A percentile compares a stretch with the other conserved stretches of the same genome.
Evolutionary conservation across 2,888 invertebrate genomes (phyloP).

Genomic region (Heteromyza rotundicornis): DNA sequence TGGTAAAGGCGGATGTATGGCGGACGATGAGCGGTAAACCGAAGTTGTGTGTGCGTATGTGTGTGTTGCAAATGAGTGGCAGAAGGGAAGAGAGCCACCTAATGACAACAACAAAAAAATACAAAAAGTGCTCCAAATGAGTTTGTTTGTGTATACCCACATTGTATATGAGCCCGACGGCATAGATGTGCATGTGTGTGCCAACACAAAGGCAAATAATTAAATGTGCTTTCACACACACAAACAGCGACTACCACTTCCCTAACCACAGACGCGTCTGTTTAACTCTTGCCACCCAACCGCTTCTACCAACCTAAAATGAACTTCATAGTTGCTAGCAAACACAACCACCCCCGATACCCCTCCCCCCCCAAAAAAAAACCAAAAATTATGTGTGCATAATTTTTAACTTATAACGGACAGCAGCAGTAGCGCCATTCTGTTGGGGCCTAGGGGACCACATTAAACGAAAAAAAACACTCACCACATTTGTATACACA

Average conservation of each 20-base stretch:
- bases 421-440: constrained; percentile 17
- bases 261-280: constrained; percentile 21
- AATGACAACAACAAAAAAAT: neutral
- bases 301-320: neutral
- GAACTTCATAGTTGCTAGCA: neutral
- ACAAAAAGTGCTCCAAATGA: neutral
- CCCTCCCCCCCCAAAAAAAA: too few relatives aligned
- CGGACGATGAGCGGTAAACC: neutral
- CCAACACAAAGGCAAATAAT: constrained; percentile 24
- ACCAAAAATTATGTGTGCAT: constrained; percentile 26
- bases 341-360: too few relatives aligned
- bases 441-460: constrained; percentile 7
- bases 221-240: constrained; percentile 11
- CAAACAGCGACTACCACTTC: neutral
- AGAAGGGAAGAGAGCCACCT: neutral
- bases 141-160: neutral
- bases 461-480: too few relatives aligned
- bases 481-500: neutral
- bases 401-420: constrained; percentile 28
- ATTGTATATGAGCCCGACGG: constrained; percentile 35
- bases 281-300: too few relatives aligned
- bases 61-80: neutral
- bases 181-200: constrained; percentile 34
- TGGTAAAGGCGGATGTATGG: neutral
- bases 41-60: neutral